Conservation (phyloP, 2,888 invertebrate genomes). For the Parnassius orleans region DNA sequence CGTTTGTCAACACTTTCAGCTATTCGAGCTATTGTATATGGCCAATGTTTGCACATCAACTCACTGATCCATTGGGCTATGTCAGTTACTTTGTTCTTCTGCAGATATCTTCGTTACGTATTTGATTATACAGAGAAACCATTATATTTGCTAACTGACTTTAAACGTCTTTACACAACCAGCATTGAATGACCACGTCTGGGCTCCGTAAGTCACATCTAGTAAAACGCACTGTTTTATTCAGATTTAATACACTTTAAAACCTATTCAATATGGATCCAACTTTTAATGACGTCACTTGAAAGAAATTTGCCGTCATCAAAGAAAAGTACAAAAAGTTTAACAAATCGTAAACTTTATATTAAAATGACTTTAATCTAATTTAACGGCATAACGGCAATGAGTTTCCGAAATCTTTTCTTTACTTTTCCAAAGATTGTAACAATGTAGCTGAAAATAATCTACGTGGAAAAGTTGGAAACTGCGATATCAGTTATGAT, state of each 20-base stretch:
- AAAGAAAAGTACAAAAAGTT: conserved; percentile 8
- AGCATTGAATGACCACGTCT: too few relatives aligned
- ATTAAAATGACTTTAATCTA: conserved; percentile 22
- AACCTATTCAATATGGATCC: neutral
- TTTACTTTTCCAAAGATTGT: conserved; percentile 19
- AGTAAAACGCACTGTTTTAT: neutral
- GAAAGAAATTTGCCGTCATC: neutral
- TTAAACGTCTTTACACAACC: too few relatives aligned
- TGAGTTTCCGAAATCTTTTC: conserved; percentile 26
- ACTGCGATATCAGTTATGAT: conserved; percentile 27
- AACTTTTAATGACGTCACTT: neutral
- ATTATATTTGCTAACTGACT: too few relatives aligned
- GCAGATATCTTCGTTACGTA: too few relatives aligned
- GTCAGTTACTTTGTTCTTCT: too few relatives aligned
- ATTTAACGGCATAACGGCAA: conserved; percentile 18
- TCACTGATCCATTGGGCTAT: too few relatives aligned
- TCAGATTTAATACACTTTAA: neutral
- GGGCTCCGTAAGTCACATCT: neutral
- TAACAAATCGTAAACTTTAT: conserved; percentile 12
- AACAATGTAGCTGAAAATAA: conserved; percentile 25
- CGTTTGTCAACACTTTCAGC: too few relatives aligned
- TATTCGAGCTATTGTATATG: too few relatives aligned
- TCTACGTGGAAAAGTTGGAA: conserved; percentile 26
- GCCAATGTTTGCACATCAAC: too few relatives aligned
- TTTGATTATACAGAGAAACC: too few relatives aligned